Conservation (phyloP, 2,797 vertebrate genomes). For the Phoxinus dragarum region DNA sequence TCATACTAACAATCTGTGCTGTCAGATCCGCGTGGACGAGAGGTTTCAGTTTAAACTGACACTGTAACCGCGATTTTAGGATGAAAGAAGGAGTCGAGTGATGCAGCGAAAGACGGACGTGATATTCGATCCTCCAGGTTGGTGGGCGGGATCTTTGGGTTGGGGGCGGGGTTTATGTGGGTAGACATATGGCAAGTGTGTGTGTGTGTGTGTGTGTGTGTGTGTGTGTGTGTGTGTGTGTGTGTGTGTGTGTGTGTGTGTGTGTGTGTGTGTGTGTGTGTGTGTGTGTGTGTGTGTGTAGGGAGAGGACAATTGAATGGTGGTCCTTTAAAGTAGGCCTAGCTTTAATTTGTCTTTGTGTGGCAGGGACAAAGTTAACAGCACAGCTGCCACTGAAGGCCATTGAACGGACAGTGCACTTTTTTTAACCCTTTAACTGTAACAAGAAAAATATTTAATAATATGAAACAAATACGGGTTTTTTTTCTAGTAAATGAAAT, state of each 20-base stretch:
- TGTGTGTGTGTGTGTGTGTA: conserved; percentile 38
- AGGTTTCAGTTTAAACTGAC: conserved; percentile 13
- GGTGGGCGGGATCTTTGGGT: conserved; percentile 70
- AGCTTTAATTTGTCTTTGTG: conserved; percentile 62
- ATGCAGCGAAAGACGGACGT: conserved; percentile 62
- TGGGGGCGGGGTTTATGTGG: conserved; percentile 64
- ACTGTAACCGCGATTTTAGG: conserved; percentile 23
- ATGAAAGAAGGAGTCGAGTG: conserved; percentile 59
- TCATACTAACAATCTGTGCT: conserved; percentile 49
- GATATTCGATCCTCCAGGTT: conserved; percentile 81
- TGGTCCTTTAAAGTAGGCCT: conserved; percentile 45
- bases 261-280: conserved; percentile 50
- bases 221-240: conserved; percentile 43
- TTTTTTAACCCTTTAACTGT: conserved; percentile 16
- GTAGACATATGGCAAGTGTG: conserved; percentile 61
- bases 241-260: conserved; percentile 49
- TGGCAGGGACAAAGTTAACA: conserved; percentile 55
- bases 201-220: conserved; percentile 41
- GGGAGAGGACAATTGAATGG: conserved; percentile 61
- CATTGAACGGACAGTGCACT: conserved; percentile 18
- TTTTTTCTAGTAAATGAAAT: not conserved
- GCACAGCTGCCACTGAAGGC: conserved; percentile 55
- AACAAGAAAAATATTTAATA: not conserved
- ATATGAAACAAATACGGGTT: not conserved
- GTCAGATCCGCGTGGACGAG: conserved; percentile 17